Conservation (phyloP, 2,797 vertebrate species). For the Parotocinclus haroldoi region DNA sequence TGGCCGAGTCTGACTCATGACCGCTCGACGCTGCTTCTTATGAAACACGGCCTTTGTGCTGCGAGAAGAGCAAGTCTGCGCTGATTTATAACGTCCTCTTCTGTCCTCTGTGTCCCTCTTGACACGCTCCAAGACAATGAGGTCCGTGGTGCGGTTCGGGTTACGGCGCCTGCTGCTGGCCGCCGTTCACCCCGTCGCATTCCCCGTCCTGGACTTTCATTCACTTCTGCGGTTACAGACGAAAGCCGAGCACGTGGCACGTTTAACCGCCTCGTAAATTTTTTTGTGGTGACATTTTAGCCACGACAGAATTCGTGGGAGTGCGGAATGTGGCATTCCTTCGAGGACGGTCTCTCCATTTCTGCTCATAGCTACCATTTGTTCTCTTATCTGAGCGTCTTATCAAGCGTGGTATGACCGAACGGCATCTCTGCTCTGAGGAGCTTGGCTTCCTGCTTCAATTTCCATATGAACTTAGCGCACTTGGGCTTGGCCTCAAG, state of each 20-base stretch:
- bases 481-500: no score
- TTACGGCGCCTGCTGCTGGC: slow-evolving; percentile 18
- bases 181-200: slow-evolving; percentile 58
- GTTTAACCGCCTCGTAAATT: not conserved
- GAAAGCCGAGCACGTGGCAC: slow-evolving; percentile 56
- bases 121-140: slow-evolving; percentile 16
- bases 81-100: slow-evolving; percentile 10
- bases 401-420: slow-evolving; percentile 7
- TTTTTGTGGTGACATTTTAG: not conserved
- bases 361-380: slow-evolving; percentile 14
- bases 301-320: slow-evolving; percentile 13
- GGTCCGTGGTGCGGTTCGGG: slow-evolving; percentile 20
- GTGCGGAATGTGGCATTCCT: slow-evolving; percentile 4
- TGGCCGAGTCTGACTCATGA: slow-evolving; percentile 29
- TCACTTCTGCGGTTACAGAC: slow-evolving; percentile 56
- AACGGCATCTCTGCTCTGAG: slow-evolving; percentile 20
- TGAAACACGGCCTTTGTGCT: slow-evolving; percentile 33
- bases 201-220: slow-evolving; percentile 27
- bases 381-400: slow-evolving; percentile 37
- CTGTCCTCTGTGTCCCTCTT: not conserved
- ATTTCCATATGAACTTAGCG: no score
- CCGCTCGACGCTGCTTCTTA: slow-evolving; percentile 30
- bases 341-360: no score
- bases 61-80: not conserved
- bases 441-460: not conserved